A percentile compares a stretch with the other conserved stretches of the same genome.
Evolutionary conservation across 2,113 vertebrate species (phyloP).

Genomic region (Pteruthius melanotis): DNA sequence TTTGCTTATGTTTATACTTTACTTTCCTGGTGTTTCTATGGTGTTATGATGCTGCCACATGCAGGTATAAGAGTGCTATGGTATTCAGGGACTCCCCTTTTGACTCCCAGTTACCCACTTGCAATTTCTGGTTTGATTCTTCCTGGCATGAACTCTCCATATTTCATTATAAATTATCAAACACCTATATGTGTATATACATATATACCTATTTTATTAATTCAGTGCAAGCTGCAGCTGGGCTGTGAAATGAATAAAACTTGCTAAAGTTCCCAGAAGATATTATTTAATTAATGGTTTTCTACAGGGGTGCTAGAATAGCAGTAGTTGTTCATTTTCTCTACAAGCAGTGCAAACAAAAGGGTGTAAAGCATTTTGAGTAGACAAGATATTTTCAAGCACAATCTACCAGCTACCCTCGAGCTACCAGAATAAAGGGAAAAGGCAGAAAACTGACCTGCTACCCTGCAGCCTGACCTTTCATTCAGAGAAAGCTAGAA

Average conservation of each 20-base stretch:
- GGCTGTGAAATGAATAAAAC: background rate
- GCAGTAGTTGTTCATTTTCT: background rate
- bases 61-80: background rate
- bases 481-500: background rate
- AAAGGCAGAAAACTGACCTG: background rate
- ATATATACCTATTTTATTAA: background rate
- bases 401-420: background rate
- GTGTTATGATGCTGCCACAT: constrained; percentile 1
- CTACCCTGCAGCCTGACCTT: background rate
- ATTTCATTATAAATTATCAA: background rate
- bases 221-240: background rate
- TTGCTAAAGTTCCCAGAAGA: background rate
- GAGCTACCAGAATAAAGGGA: background rate
- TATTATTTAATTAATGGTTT: background rate
- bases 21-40: background rate
- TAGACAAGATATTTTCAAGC: background rate
- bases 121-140: background rate
- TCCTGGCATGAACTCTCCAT: background rate
- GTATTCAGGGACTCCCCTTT: background rate
- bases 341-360: background rate
- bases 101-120: background rate
- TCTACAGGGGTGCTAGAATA: background rate
- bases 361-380: background rate
- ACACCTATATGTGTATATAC: rapidly evolving
- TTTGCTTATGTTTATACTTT: background rate